Conservation (phyloP, 2,888 invertebrate species). For the Polydesmus complanatus region DNA sequence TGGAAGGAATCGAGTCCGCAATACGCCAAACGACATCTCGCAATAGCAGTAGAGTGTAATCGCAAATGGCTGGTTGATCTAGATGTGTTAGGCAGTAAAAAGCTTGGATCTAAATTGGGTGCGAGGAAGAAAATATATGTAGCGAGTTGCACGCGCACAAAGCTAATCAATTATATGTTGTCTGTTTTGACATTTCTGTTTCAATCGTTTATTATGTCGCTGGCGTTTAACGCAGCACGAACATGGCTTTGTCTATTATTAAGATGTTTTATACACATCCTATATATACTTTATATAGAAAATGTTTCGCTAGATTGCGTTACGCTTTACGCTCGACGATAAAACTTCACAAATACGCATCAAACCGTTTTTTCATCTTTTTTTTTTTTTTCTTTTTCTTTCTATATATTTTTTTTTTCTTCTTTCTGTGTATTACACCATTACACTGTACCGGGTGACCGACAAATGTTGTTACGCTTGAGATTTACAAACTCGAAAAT, state of each 20-base stretch:
- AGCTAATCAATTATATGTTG: neutral
- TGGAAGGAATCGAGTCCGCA: too few relatives aligned
- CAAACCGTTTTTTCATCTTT: too few relatives aligned
- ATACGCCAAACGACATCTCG: neutral
- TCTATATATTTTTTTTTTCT: too few relatives aligned
- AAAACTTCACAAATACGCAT: neutral
- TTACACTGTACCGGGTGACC: too few relatives aligned
- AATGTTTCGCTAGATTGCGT: too few relatives aligned
- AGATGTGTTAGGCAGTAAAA: too few relatives aligned
- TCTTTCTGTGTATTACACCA: too few relatives aligned
- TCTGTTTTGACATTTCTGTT: neutral
- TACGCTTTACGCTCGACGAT: neutral
- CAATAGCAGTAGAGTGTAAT: neutral
- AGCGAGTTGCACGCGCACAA: neutral
- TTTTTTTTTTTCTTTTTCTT: too few relatives aligned
- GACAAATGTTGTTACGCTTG: too few relatives aligned
- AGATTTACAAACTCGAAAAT: too few relatives aligned
- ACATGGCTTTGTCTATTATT: neutral
- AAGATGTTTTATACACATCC: neutral
- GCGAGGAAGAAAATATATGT: neutral
- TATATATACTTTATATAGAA: neutral
- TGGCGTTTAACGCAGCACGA: neutral
- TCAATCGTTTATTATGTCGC: neutral
- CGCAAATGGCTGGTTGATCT: too few relatives aligned
- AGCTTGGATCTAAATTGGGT: neutral